These are phyloP conservation scores for Drosophila yakuba DNA, from an alignment of 1,140 invertebrate genomes.

Conservation along the genomic window DNA sequence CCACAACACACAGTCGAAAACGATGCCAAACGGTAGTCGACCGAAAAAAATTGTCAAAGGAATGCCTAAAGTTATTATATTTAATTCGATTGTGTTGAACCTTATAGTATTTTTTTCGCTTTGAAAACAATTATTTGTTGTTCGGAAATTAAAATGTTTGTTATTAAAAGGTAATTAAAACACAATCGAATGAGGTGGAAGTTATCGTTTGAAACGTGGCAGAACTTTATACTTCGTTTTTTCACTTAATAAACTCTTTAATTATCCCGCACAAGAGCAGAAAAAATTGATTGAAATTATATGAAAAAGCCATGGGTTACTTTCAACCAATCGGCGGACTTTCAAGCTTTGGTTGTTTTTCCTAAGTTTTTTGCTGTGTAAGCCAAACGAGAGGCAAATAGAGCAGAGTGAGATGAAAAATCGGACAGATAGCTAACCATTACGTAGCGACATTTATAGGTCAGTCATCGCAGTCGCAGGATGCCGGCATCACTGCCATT, in stretches of 20 bases:
- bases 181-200: not conserved
- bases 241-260: not conserved
- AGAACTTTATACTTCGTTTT: not conserved
- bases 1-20: conserved; percentile 10
- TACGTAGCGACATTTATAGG: conserved; percentile 55
- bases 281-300: too few species aligned
- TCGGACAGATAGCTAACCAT: conserved; percentile 45
- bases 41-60: not conserved
- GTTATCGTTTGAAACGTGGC: not conserved
- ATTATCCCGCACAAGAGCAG: not conserved
- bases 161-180: conserved; percentile 6
- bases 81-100: not conserved
- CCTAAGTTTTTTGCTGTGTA: conserved; percentile 6
- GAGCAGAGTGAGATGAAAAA: conserved; percentile 27
- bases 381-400: conserved; percentile 32
- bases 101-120: not conserved
- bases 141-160: not conserved
- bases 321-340: too few species aligned
- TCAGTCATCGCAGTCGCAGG: conserved; percentile 40
- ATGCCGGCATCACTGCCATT: conserved; percentile 37
- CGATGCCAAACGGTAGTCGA: too few species aligned
- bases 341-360: too few species aligned
- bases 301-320: too few species aligned
- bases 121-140: not conserved
- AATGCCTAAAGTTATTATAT: not conserved